Percentiles rank a stretch among this genome's conserved stretches.
Conservation (phyloP, 2,797 vertebrate genomes). For the Paramormyrops hopkinsi region DNA sequence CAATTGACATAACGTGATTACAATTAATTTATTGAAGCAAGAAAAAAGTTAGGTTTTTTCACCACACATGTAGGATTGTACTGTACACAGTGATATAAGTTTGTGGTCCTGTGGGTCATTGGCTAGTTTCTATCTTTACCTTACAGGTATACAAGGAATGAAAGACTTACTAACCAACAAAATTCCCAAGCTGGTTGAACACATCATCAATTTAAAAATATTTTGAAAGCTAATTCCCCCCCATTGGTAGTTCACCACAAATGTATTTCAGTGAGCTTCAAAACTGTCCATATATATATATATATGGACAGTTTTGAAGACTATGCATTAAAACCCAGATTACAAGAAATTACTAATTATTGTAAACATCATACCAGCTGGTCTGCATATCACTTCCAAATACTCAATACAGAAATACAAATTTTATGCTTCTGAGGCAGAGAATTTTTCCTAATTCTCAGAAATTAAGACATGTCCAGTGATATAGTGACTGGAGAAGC, state of each 20-base stretch:
- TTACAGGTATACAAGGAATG: neutral
- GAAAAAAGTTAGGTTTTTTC: neutral
- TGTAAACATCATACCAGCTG: neutral
- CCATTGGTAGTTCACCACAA: neutral
- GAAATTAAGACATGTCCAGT: neutral
- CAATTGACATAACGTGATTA: slow-evolving; percentile 48
- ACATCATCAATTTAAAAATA: neutral
- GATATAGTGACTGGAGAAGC: neutral
- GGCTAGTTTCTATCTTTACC: neutral
- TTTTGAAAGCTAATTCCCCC: neutral
- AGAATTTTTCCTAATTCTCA: neutral
- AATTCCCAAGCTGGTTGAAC: neutral
- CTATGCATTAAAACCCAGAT: neutral
- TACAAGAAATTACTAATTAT: neutral
- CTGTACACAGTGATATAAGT: neutral
- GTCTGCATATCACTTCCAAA: neutral
- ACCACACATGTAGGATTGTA: neutral
- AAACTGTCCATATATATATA: neutral
- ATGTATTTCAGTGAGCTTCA: neutral
- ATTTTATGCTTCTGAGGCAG: neutral
- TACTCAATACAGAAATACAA: neutral
- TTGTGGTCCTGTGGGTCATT: neutral
- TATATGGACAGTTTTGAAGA: neutral
- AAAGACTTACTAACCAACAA: neutral
- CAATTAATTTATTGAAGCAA: neutral